Conservation (phyloP, 37 sponge, comb jelly and placozoan species). For the Theonella swinhoei region DNA sequence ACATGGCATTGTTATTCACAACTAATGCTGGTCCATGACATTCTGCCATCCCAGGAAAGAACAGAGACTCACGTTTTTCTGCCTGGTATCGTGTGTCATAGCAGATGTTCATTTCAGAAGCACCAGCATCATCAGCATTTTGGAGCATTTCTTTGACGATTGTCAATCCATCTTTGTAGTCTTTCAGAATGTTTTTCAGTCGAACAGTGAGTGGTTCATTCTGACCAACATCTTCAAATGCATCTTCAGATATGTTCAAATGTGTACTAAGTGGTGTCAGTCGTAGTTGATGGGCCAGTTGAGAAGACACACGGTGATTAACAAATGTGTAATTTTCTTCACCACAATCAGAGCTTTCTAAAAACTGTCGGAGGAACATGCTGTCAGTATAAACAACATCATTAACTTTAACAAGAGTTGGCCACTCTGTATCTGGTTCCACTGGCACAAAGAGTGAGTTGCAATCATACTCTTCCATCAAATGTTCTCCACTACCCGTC, state of each 20-base stretch:
- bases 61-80: conserved; percentile 1
- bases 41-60: conserved; percentile 54
- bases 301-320: conserved; percentile 6
- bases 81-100: conserved; percentile 42
- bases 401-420: conserved; percentile 2
- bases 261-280: conserved; percentile 36
- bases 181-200: conserved; percentile 62
- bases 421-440: conserved; percentile 11
- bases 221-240: conserved; percentile 63
- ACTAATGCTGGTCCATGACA: conserved; percentile 63
- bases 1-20: conserved; percentile 43
- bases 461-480: not conserved
- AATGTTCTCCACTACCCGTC: conserved; percentile 11
- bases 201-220: conserved; percentile 54
- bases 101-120: conserved; percentile 61
- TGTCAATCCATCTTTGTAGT: conserved; percentile 66
- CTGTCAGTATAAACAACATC: conserved; percentile 46
- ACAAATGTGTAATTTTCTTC: conserved; percentile 1
- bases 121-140: conserved; percentile 83
- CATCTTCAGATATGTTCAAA: conserved; percentile 47
- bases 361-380: conserved; percentile 13
- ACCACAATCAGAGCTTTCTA: conserved; percentile 3
- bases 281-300: conserved; percentile 23
- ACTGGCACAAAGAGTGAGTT: conserved; percentile 36
- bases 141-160: conserved; percentile 70